Evolutionary conservation across 2,888 invertebrate genomes (phyloP), one percentile per base, ranked within the genome.

Genomic region (Drymonia ruficornis): DNA sequence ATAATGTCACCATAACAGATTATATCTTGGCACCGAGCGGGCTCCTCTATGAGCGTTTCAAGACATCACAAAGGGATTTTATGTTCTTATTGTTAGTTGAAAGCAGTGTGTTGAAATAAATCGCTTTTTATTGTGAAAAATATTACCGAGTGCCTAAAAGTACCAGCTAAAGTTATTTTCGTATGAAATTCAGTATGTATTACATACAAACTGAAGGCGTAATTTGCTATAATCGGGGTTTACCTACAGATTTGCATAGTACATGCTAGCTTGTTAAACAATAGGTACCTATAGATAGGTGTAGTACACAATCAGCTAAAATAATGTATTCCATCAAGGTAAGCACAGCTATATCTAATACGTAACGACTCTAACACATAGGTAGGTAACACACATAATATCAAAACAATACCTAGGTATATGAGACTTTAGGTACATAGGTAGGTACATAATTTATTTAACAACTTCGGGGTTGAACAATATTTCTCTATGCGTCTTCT

Each of bases 1-100:
- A 89, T 89, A 89, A 89, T 87, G 89, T 89, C 88, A 86, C 89
- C 89, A 89, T 89, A 89, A 89, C 89, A 89, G 91, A 91, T 91
- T 90, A 91, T 88, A 84, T 88, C 88, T 91, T 91, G 90, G 91
- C 91, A 90, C 81, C 74, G 67, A 77, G 67, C 74, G 77, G 69
- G 72, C 73, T 68, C 76, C 74, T 68, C 75, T 74, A 73, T 70
- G 75, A 73, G 78, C 76, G 76, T 80, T 79, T 80, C 78, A 80
- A 84, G 78, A 81, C 74, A 79, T 86, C 81, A 81, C 79, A 78
- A 75, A 78, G 74, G 81, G 67, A 81, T 82, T 83, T 83, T 81
- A 80, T 74, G 72, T 76, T 68, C 71, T 71, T 68, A 76, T 80
- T 80, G 72, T 81, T 68, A 65, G 61, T 53, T 45, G 50, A 49